Percentiles rank a stretch among this genome's conserved stretches.
Evolutionary conservation across 2,113 vertebrate genomes (phyloP).

Genomic region (Lonchura striata): DNA sequence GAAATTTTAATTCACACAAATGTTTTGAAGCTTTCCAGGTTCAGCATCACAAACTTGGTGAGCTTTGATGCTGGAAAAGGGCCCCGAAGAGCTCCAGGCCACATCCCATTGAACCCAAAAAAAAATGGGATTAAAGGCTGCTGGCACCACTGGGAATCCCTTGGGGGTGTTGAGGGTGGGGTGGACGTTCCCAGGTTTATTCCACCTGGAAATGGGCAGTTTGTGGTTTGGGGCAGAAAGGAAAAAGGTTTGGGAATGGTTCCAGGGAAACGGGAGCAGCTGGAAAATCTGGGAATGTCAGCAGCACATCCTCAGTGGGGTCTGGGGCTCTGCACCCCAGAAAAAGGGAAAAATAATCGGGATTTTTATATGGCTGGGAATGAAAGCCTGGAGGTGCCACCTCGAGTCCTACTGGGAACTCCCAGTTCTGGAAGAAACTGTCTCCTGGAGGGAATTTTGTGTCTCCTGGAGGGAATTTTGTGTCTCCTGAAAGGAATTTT

Average conservation of each 20-base stretch:
- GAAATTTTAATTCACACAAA: neutral
- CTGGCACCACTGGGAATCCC: neutral
- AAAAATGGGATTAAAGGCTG: neutral
- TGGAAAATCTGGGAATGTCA: neutral
- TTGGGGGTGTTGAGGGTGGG: neutral
- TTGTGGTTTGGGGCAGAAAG: neutral
- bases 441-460: neutral
- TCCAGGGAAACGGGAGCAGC: neutral
- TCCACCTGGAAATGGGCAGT: neutral
- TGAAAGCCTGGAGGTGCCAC: neutral
- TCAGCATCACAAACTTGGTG: neutral
- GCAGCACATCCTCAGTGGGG: fast-evolving
- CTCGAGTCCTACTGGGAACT: fast-evolving
- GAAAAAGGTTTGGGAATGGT: neutral
- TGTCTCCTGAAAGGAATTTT: neutral
- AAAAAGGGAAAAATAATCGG: neutral
- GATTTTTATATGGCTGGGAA: neutral
- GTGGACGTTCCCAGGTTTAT: neutral
- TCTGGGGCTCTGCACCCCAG: neutral
- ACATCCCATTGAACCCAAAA: conserved; percentile 4
- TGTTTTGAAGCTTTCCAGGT: conserved; percentile 38
- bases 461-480: neutral
- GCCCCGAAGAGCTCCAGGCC: conserved; percentile 5
- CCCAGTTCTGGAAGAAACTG: neutral
- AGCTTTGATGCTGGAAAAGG: conserved; percentile 41